Base-by-base conservation (phyloP, 2,113 vertebrate genomes). In the Apeltes quadracus region DNA sequence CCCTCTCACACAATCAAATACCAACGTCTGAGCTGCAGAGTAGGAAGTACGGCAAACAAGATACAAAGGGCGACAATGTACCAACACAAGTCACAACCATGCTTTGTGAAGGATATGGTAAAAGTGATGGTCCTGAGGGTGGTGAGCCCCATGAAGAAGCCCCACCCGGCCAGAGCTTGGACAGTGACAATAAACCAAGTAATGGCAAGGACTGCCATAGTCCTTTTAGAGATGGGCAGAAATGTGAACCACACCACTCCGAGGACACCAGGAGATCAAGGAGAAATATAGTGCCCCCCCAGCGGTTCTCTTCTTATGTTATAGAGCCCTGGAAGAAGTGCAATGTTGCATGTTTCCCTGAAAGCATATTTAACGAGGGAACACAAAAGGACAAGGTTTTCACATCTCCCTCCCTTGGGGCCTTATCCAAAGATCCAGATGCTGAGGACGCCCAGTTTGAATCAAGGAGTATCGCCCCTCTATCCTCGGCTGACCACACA, bases 271-370 rank as follows among this genome's bases (percentile, higher is more conserved):
- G 85, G 72, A 95, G 92, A 92, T 93, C 91, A 16, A 95, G 93
- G 83, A 91, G 95, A 85, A 95, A 90, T 62, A 93, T 96, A 83
- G 94, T 96, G n/a, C 95, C 94, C 48, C 96, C 96, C 61, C 94
- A 94, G 4, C 93, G 95, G 85, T 97, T 95, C 71, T 96, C 96
- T 43, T 94, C 96, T 15, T 98, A 96, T 72, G 94, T 98, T 51
- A 97, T 94, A 22, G 95, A 96, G 81, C 92, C 92, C 59, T 89
- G 91, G 64, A 93, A 92, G 51, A 94, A 93, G 93, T 92, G 86
- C 81, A 91, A 89, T 84, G 85, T 89, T 61, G 91, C 90, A 18
- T 93, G 90, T 88, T 92, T 93, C 84, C 89, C 92, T 81, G 95
- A 96, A 76, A 88, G 72, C 41, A 91, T 94, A 72, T 90, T 95